Evolutionary conservation across 2,797 vertebrate species (phyloP), one percentile per base, ranked within the genome.

Genomic region (Phataginus tricuspis): DNA sequence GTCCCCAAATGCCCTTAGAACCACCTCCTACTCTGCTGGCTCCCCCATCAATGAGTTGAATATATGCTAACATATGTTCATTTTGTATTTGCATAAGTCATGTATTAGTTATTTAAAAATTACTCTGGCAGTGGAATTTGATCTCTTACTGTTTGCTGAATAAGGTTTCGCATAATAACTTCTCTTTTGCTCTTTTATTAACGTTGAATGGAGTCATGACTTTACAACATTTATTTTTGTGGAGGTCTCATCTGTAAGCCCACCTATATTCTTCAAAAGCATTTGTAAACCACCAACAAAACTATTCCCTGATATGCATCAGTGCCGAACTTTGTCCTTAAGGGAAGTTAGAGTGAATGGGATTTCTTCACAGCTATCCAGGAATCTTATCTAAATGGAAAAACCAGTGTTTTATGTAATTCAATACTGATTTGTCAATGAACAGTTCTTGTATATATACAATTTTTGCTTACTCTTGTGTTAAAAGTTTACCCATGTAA

Each of bases 221-320:
- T 96, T 87, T 92, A 77, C 21, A 72, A 75, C 64, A 93, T 37
- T 85, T 85, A 92, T 94, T 92, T 95, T 66, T 72, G 2, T 59
- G 37, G 39, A 71, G 25, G n/a, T 16, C 9, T 71, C 42, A 11
- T 71, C 0, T 64, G 13, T 80, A 86, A 95, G 78, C 29, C n/a
- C 34, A 90, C 39, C 49, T 96, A 19, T 18, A 37, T 78, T 90
- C 71, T 94, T 91, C 34, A 92, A 91, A 95, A 86, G 42, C 7
- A 64, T 69, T 82, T 95, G 25, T 89, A 82, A 90, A 59, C n/a
- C 74, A 59, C 59, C 31, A 87, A 72, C 21, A 66, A 72, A 92
- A 87, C 8, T 86, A 72, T 87, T 72, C 94, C 13, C 71, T 87
- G 53, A 85, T 72, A 57, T 72, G 80, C 93, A 82, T 90, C 72